These are phyloP conservation scores for Orthosia incerta DNA, from an alignment of 2,888 invertebrate genomes.

Conservation along the genomic window DNA sequence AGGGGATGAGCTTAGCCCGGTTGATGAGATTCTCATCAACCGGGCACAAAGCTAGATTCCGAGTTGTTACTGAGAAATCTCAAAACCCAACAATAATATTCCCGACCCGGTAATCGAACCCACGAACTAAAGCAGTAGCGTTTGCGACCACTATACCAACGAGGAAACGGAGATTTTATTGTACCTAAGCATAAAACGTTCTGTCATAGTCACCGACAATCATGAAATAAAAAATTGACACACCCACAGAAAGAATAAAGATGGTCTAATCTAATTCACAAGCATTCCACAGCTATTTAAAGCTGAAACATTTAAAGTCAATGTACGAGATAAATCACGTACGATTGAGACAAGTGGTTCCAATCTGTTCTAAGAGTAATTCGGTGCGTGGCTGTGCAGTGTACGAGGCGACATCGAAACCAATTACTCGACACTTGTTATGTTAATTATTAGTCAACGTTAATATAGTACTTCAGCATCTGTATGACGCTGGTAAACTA, in stretches of 20 bases:
- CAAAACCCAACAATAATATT: too few relatives aligned
- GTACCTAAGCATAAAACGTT: too few relatives aligned
- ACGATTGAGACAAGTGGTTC: conserved; percentile 52
- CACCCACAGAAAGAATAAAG: neutral
- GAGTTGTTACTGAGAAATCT: too few relatives aligned
- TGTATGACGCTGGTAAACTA: conserved; percentile 77
- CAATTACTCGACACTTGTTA: conserved; percentile 84
- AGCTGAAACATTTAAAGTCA: conserved; percentile 26
- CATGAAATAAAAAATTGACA: neutral
- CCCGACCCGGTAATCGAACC: too few relatives aligned
- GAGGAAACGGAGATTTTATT: too few relatives aligned
- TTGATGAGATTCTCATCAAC: too few relatives aligned
- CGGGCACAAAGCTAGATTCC: too few relatives aligned
- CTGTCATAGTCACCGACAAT: neutral
- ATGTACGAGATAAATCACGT: conserved; percentile 52
- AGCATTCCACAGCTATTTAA: conserved; percentile 33
- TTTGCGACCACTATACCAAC: too few relatives aligned
- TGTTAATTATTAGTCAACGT: conserved; percentile 81
- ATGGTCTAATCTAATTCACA: conserved; percentile 4
- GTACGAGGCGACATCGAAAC: conserved; percentile 75
- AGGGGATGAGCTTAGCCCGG: too few relatives aligned
- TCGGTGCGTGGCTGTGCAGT: conserved; percentile 69
- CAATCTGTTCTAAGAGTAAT: conserved; percentile 62
- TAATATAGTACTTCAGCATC: conserved; percentile 72
- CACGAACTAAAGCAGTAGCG: too few relatives aligned